Evolutionary conservation across 2,888 invertebrate genomes (phyloP), one percentile per base, ranked within the genome.

Genomic region (Caenorhabditis doughertyi): DNA sequence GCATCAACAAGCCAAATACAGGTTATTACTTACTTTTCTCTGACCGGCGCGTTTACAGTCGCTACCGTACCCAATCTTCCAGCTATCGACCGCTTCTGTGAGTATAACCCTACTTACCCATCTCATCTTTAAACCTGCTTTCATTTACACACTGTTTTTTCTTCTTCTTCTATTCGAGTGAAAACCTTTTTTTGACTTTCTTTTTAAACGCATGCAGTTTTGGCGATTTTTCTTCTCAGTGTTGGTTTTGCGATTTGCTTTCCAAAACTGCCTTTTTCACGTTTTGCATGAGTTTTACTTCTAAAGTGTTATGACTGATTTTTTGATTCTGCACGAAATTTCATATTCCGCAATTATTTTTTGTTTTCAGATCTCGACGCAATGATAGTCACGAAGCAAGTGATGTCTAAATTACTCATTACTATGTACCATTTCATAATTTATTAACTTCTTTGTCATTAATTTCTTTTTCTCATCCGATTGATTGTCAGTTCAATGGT

Each of bases 41-140:
- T 62, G 65, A 68, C 62, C 18, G 39, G 65, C 68, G 73, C 79
- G 68, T 70, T 83, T 83, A 70, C 83, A 83, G 83, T 58, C 74
- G 74, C 73, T 77, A 83, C 71, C 64, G 76, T 64, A 74, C 79
- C 49, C 83, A 79, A 68, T 79, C 83, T 62, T 56, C 83, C 64
- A 79, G 79, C 79, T 79, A 80, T 79, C 83, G 83, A 58, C 83
- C 83, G 79, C 83, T 83, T 83, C 72, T 83, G 83, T 83, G 83
- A 83, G 83, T 83, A 77, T 65, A 65, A 64, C 80, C 65, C 71
- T 77, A 77, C 77, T 77, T 77, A 68, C 60, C 60, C 60, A n/a
- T 29, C 47, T 18, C 2, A 16, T 51, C 70, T 42, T 35, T 47
- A 44, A 60, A 55, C 39, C 47, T 16, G n/a, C n/a, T 55, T 35